A percentile compares a stretch with the other conserved stretches of the same genome.
These are phyloP conservation scores for Ambastaia sidthimunki DNA, from an alignment of 2,797 vertebrate species.

Conservation along the genomic window DNA sequence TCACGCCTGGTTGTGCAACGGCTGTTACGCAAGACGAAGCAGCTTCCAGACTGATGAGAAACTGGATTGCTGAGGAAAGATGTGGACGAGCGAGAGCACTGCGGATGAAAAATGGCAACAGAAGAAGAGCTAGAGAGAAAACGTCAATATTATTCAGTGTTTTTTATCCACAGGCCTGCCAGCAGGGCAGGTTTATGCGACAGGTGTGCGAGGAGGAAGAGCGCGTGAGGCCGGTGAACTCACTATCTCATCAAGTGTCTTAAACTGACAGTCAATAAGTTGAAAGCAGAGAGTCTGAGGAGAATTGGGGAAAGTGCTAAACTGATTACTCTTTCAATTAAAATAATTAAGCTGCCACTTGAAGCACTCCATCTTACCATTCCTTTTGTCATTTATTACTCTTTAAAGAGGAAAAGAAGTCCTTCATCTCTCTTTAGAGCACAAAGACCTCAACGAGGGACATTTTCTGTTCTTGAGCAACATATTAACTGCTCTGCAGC, in stretches of 20 bases:
- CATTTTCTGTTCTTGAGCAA: slow-evolving; percentile 13
- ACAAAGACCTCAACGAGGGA: background rate
- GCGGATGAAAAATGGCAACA: slow-evolving; percentile 29
- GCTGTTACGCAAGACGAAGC: slow-evolving; percentile 70
- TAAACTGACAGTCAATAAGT: slow-evolving; percentile 25
- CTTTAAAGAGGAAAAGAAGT: slow-evolving; percentile 15
- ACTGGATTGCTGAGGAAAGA: slow-evolving; percentile 27
- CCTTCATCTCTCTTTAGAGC: slow-evolving; percentile 3
- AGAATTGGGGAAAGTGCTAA: slow-evolving; percentile 23
- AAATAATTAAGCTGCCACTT: slow-evolving; percentile 36
- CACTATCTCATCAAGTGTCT: slow-evolving; percentile 8
- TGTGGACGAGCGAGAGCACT: slow-evolving; percentile 14
- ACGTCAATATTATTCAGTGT: slow-evolving; percentile 31
- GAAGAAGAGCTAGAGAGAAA: background rate
- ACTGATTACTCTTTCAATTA: slow-evolving; percentile 46
- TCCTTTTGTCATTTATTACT: slow-evolving; percentile 29
- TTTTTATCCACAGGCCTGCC: slow-evolving; percentile 22
- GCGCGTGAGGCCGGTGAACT: background rate
- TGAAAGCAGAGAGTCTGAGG: slow-evolving; percentile 15
- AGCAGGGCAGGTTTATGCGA: background rate
- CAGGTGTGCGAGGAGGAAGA: slow-evolving; percentile 10
- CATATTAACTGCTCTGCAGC: background rate
- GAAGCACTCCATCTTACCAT: slow-evolving; percentile 8
- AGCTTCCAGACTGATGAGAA: slow-evolving; percentile 59
- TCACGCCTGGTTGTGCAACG: slow-evolving; percentile 66